Conservation (phyloP, 2,888 invertebrate species). For the Lepeophtheirus nordmannii region DNA sequence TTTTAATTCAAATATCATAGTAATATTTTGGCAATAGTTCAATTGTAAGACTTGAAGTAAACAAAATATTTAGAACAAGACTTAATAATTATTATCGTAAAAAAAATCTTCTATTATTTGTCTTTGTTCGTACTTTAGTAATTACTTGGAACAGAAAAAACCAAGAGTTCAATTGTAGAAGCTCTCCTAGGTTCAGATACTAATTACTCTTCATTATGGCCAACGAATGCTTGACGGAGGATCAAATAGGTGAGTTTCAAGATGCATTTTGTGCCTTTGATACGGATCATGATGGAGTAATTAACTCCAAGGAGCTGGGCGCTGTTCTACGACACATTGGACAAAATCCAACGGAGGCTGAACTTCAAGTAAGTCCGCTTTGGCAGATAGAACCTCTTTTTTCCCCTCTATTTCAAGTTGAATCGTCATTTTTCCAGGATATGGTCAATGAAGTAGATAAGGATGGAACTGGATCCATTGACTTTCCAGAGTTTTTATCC, state of each 20-base stretch:
- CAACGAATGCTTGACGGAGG: slow-evolving; percentile 15
- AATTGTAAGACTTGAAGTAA: too few relatives aligned
- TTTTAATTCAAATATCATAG: too few relatives aligned
- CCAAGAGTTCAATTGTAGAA: too few relatives aligned
- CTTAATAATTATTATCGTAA: too few relatives aligned
- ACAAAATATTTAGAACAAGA: too few relatives aligned
- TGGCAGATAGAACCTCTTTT: not conserved
- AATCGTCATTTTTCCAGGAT: not conserved
- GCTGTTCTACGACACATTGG: slow-evolving; percentile 13
- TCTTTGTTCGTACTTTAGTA: too few relatives aligned
- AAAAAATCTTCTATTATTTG: too few relatives aligned
- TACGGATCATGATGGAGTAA: slow-evolving; percentile 23
- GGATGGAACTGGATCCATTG: slow-evolving; percentile 24
- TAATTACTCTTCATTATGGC: slow-evolving; percentile 5
- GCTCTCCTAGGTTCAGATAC: too few relatives aligned
- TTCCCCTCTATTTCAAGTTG: not conserved
- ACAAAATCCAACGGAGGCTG: slow-evolving; percentile 24
- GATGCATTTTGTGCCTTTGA: slow-evolving; percentile 23
- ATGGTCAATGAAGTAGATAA: slow-evolving; percentile 25
- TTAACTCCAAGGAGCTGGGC: slow-evolving; percentile 16
- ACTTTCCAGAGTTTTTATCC: slow-evolving; percentile 22
- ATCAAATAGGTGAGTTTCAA: slow-evolving; percentile 22
- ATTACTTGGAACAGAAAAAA: too few relatives aligned
- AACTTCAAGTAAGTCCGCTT: slow-evolving; percentile 18
- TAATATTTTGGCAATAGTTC: too few relatives aligned